Evolutionary conservation across 1,140 invertebrate species (phyloP).

Genomic region (Rhynchophorus ferrugineus): DNA sequence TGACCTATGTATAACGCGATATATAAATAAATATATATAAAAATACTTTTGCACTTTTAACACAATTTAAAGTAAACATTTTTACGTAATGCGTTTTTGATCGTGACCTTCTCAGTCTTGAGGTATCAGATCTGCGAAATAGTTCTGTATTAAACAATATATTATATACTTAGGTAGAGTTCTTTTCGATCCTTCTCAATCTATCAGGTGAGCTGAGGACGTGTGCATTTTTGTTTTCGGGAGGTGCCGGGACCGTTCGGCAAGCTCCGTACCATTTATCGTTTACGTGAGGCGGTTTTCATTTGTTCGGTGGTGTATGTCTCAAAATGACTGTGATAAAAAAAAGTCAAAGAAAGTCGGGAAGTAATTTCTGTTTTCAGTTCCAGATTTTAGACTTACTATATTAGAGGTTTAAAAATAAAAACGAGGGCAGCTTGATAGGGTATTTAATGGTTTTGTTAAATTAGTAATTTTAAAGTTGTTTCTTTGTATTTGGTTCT

Average conservation of each 20-base stretch:
- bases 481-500: constrained; percentile 1
- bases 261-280: constrained; percentile 3
- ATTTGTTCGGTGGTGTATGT: constrained; percentile 25
- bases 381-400: neutral
- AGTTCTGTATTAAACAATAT: neutral
- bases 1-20: too few species aligned
- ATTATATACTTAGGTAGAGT: neutral
- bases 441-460: constrained; percentile 3
- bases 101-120: too few species aligned
- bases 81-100: too few species aligned
- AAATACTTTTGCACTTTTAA: too few species aligned
- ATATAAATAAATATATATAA: too few species aligned
- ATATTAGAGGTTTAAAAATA: neutral
- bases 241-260: too few species aligned
- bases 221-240: too few species aligned
- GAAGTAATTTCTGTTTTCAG: neutral
- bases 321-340: constrained; percentile 33
- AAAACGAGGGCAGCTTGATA: constrained; percentile 8
- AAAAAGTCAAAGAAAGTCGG: constrained; percentile 11
- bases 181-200: constrained; percentile 4
- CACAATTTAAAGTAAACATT: too few species aligned
- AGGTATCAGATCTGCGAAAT: neutral
- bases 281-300: constrained; percentile 10
- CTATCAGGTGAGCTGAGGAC: too few species aligned
- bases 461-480: neutral